Evolutionary conservation across 2,113 vertebrate genomes (phyloP).

Genomic region (Ammodytes dubius): DNA sequence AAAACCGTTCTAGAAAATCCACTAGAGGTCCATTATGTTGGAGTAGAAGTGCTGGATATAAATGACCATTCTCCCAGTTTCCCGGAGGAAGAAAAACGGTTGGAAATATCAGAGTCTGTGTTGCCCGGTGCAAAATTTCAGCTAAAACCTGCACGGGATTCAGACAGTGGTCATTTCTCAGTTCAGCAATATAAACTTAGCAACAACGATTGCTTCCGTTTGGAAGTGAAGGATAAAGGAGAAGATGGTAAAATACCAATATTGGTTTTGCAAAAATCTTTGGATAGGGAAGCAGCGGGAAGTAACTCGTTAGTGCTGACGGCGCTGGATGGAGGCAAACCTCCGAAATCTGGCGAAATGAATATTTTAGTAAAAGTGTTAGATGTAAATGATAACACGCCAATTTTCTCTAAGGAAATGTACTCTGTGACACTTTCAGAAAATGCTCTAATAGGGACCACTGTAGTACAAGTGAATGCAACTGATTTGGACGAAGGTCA

Average conservation of each 20-base stretch:
- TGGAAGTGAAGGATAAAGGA: slow-evolving; percentile 78
- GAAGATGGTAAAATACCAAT: slow-evolving; percentile 77
- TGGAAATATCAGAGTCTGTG: slow-evolving; percentile 81
- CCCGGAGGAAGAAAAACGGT: slow-evolving; percentile 57
- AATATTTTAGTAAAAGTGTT: slow-evolving; percentile 75
- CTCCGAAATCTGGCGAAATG: slow-evolving; percentile 69
- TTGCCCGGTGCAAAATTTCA: slow-evolving; percentile 83
- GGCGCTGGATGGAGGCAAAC: slow-evolving; percentile 82
- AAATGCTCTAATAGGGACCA: slow-evolving; percentile 72
- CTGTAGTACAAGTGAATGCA: slow-evolving; percentile 74
- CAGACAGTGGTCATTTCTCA: slow-evolving; percentile 81
- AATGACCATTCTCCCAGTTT: slow-evolving; percentile 87
- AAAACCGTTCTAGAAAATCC: slow-evolving; percentile 83
- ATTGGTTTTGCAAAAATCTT: slow-evolving; percentile 75
- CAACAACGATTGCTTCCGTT: slow-evolving; percentile 78
- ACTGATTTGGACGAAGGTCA: slow-evolving; percentile 77
- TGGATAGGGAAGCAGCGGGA: slow-evolving; percentile 75
- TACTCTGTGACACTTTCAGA: slow-evolving; percentile 69
- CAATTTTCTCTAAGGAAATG: slow-evolving; percentile 73
- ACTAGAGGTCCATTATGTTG: slow-evolving; percentile 88
- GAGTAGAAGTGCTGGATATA: slow-evolving; percentile 85
- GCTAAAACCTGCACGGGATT: slow-evolving; percentile 83
- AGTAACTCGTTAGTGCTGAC: slow-evolving; percentile 71
- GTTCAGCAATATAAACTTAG: slow-evolving; percentile 82
- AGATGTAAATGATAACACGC: slow-evolving; percentile 83